Evolutionary conservation across 1,140 invertebrate species (phyloP).

Genomic region (Brachystomella parvula): DNA sequence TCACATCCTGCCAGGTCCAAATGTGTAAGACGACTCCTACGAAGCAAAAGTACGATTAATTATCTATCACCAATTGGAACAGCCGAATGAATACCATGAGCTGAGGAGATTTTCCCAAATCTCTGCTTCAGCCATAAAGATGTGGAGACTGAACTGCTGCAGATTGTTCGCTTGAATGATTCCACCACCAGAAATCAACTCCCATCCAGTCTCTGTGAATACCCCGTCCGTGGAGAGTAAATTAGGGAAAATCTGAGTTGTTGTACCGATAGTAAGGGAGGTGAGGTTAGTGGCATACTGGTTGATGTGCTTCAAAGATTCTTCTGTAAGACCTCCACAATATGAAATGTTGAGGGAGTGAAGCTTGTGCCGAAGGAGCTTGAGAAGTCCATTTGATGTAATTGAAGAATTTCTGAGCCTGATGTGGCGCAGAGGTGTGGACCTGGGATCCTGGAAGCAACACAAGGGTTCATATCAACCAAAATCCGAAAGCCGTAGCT

Average conservation of each 20-base stretch:
- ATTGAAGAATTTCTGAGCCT: slow-evolving; percentile 57
- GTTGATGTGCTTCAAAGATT: slow-evolving; percentile 54
- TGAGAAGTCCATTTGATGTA: slow-evolving; percentile 58
- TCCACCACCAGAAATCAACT: background rate
- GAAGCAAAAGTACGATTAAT: no score
- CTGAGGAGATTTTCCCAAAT: slow-evolving; percentile 19
- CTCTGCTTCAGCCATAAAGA: slow-evolving; percentile 14
- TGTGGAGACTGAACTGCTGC: slow-evolving; percentile 18
- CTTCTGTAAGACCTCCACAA: slow-evolving; percentile 56
- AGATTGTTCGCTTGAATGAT: background rate
- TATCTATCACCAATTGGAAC: no score
- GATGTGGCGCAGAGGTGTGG: slow-evolving; percentile 61
- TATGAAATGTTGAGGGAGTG: slow-evolving; percentile 63
- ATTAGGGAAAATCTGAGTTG: slow-evolving; percentile 37
- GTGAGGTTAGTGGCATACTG: slow-evolving; percentile 41
- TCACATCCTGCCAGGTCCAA: slow-evolving; percentile 70
- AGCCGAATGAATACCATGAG: slow-evolving; percentile 48
- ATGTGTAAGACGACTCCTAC: no score
- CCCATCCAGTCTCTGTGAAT: background rate
- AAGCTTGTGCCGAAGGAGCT: slow-evolving; percentile 61
- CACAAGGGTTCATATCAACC: background rate
- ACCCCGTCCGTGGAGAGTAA: background rate
- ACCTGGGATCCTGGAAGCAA: slow-evolving; percentile 47
- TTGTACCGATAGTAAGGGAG: slow-evolving; percentile 43
- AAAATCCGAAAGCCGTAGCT: background rate